phyloP scores from a whole-genome alignment of 2,113 vertebrate genomes.

The Blennius ocellaris region DNA sequence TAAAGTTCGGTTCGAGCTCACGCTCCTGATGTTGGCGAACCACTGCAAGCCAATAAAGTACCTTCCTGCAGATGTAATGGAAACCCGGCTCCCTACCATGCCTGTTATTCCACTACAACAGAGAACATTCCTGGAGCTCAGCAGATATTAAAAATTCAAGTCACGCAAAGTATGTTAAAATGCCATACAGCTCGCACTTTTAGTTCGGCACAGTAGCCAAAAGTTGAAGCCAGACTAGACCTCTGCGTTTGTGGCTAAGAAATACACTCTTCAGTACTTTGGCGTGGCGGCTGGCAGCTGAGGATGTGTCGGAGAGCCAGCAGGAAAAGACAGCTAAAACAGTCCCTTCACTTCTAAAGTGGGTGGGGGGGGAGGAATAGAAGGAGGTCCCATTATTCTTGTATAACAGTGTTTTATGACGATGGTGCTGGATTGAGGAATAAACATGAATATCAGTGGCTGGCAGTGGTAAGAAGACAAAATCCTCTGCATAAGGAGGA shows the following conservation, averaged over 20 bases:
- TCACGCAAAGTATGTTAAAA: slow-evolving; percentile 78
- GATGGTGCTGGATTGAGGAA: slow-evolving; percentile 5
- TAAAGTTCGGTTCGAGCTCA: slow-evolving; percentile 10
- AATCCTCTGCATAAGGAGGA: too few species aligned
- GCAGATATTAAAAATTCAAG: slow-evolving; percentile 74
- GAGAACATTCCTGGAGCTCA: slow-evolving; percentile 62
- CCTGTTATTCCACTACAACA: slow-evolving; percentile 26
- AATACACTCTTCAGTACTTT: slow-evolving; percentile 52
- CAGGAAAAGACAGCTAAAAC: slow-evolving; percentile 13
- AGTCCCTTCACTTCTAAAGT: background rate
- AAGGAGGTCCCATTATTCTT: slow-evolving; percentile 14
- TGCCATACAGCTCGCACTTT: slow-evolving; percentile 62
- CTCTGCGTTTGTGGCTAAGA: slow-evolving; percentile 46
- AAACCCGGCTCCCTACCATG: slow-evolving; percentile 5
- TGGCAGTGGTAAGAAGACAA: background rate
- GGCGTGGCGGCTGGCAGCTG: slow-evolving; percentile 45
- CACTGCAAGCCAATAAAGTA: slow-evolving; percentile 34
- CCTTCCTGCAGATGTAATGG: slow-evolving; percentile 15
- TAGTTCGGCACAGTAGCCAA: slow-evolving; percentile 50
- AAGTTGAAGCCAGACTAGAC: slow-evolving; percentile 20
- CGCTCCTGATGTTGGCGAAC: background rate
- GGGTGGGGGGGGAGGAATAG: background rate
- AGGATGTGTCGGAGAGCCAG: background rate
- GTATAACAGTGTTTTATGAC: slow-evolving; percentile 12
- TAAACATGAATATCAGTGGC: slow-evolving; percentile 25